phyloP scores from a whole-genome alignment of 2,797 vertebrate species.

The Siniperca obscura region DNA sequence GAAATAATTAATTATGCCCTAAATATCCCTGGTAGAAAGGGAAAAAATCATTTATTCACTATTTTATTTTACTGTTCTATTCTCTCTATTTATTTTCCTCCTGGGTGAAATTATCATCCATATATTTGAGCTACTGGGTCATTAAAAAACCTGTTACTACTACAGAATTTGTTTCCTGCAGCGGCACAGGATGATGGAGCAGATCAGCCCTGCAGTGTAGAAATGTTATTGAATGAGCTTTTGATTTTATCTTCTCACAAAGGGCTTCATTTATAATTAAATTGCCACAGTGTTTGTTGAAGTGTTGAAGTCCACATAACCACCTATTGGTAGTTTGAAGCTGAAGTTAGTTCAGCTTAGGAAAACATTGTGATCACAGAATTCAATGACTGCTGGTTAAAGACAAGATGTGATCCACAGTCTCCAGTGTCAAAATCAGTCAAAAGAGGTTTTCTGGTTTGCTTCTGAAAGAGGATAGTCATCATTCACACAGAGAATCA shows the following conservation, averaged over 20 bases:
- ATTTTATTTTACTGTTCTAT: slow-evolving; percentile 31
- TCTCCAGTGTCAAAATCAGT: background rate
- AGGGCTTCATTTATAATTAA: slow-evolving; percentile 32
- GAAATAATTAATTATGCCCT: slow-evolving; percentile 1
- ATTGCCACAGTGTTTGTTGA: slow-evolving; percentile 9
- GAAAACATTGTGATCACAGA: background rate
- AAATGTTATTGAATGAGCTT: slow-evolving; percentile 25
- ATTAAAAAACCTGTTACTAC: slow-evolving; percentile 25
- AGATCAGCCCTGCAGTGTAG: slow-evolving; percentile 27
- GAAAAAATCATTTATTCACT: slow-evolving; percentile 12
- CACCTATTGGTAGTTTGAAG: background rate
- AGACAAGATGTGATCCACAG: too few relatives aligned
- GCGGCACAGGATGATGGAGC: background rate
- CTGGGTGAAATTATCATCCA: slow-evolving; percentile 38
- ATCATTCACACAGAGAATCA: background rate
- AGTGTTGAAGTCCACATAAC: background rate
- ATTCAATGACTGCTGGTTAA: background rate
- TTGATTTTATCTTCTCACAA: slow-evolving; percentile 39
- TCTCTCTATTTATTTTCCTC: slow-evolving; percentile 53
- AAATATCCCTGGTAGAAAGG: slow-evolving; percentile 9
- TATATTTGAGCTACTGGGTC: slow-evolving; percentile 39
- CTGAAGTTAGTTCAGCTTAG: background rate
- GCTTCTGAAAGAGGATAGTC: background rate
- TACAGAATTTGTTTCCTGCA: slow-evolving; percentile 30
- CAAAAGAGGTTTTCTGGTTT: background rate